These are phyloP conservation scores for Trichoplusia ni DNA, from an alignment of 1,140 invertebrate genomes.

Conservation along the genomic window DNA sequence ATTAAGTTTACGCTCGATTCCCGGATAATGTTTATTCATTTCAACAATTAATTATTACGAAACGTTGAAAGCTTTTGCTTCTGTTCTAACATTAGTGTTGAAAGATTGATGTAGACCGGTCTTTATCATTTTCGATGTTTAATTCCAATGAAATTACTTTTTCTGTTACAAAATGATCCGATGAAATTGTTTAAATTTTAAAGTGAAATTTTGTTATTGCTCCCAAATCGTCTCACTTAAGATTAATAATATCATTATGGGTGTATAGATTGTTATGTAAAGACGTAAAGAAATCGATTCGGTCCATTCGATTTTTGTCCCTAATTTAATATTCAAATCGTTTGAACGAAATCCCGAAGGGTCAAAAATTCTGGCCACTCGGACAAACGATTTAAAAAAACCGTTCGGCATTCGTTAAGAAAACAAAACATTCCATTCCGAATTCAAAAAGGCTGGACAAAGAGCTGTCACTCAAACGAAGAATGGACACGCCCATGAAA, in stretches of 20 bases:
- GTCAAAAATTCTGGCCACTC: background rate
- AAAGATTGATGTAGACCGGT: background rate
- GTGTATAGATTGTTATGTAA: background rate
- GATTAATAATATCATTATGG: too few species aligned
- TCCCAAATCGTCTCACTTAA: background rate
- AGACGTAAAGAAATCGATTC: background rate
- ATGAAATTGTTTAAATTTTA: background rate
- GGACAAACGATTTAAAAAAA: conserved; percentile 26
- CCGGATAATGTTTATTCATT: conserved; percentile 31
- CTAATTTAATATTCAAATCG: background rate
- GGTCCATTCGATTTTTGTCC: too few species aligned
- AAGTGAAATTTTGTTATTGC: background rate
- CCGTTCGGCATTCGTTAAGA: conserved; percentile 40
- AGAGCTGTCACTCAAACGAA: conserved; percentile 61
- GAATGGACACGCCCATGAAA: conserved; percentile 50
- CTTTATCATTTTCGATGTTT: background rate
- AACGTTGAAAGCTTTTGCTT: conserved; percentile 21
- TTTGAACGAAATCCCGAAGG: background rate
- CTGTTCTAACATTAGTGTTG: conserved; percentile 18
- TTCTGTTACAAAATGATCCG: background rate
- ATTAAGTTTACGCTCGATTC: conserved; percentile 24
- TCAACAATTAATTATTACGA: conserved; percentile 29
- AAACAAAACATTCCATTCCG: conserved; percentile 48
- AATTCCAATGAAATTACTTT: conserved; percentile 1
- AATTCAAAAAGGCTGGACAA: conserved; percentile 44